These are phyloP conservation scores for Sarcophaga peregrina DNA, from an alignment of 1,140 invertebrate genomes.

Conservation along the genomic window DNA sequence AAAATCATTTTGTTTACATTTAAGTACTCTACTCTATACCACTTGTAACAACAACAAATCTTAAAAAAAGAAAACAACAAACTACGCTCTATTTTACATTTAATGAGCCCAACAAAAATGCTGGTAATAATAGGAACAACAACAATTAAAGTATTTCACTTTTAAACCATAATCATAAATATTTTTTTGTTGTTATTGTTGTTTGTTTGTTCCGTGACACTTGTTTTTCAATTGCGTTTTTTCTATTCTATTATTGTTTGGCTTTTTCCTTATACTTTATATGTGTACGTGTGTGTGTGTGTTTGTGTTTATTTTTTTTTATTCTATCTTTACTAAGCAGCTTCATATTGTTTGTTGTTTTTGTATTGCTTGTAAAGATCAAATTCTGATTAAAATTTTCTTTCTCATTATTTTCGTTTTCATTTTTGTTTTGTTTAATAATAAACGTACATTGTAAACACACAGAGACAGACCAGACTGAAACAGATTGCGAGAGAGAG, in stretches of 20 bases:
- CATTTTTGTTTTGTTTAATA: background rate
- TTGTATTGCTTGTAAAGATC: background rate
- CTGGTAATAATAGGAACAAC: background rate
- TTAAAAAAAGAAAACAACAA: background rate
- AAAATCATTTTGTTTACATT: conserved; percentile 13
- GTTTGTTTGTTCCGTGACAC: conserved; percentile 20
- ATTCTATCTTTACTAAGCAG: no score
- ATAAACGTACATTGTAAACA: no score
- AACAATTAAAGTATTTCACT: background rate
- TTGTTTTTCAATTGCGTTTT: conserved; percentile 1
- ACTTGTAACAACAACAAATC: no score
- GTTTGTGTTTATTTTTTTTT: no score
- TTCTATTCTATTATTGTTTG: background rate
- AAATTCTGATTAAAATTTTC: background rate
- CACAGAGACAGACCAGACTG: no score
- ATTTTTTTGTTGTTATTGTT: background rate
- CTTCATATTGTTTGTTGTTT: background rate
- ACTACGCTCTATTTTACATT: background rate
- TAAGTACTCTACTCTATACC: background rate
- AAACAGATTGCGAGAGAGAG: no score
- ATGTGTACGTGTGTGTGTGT: no score
- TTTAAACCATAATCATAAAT: no score
- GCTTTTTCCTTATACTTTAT: no score
- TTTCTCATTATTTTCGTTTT: background rate
- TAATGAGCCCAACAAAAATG: background rate